Evolutionary conservation across 2,113 vertebrate genomes (phyloP), one percentile per base, ranked within the genome.

Genomic region (Carlito syrichta): DNA sequence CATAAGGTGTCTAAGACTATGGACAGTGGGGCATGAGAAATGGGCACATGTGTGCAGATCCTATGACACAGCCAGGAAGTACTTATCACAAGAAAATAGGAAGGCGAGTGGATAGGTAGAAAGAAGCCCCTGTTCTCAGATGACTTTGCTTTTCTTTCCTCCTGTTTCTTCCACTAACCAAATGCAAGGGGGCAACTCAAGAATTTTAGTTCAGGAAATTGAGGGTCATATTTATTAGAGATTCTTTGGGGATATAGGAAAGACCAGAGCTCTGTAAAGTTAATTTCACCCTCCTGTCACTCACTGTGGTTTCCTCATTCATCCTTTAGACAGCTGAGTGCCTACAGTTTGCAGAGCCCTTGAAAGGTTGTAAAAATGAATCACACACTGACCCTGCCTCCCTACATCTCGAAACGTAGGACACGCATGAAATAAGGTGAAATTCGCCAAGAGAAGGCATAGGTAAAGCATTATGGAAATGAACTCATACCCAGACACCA

Each of bases 1-100:
- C 27, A 0, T 0, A 0, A 50, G 9, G 7, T 35, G 32, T 2
- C 4, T 4, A 30, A 43, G n/a, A 52, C 73, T 40, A n/a, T n/a
- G n/a, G n/a, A n/a, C n/a, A n/a, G 2, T 0, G 2, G 10, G 32
- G 10, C 14, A 1, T 30, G 23, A 35, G 62, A 38, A 76, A 13
- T 0, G 22, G 56, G 35, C 2, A 7, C 12, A 6, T 30, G 43
- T 30, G 6, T 45, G 6, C 40, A 74, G 69, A 43, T 45, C 43
- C 60, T 0, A 0, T 2, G 17, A 30, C 30, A 2, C 1, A 35
- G 91, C 77, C 40, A 0, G 4, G n/a, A 63, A 60, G 4, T 1
- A 30, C 17, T 6, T 35, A 16, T 10, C 20, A 20, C 40, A 74
- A 35, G 32, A 22, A 56, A 63, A 3, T 0, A n/a, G 16, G 30